phyloP scores from a whole-genome alignment of 2,797 vertebrate genomes.

The Crax fasciolata region DNA sequence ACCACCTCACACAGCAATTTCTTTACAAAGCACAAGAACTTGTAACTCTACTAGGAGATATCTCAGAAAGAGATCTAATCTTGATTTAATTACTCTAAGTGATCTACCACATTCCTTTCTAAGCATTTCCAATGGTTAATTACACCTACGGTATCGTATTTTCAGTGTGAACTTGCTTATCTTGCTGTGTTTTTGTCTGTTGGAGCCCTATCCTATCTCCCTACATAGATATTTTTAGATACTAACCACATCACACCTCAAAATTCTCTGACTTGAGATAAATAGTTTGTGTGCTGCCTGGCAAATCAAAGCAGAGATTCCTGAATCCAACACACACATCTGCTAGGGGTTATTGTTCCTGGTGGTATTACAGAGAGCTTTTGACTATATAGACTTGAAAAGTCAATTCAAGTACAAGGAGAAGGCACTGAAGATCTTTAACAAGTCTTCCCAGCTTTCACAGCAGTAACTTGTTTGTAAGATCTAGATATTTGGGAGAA shows the following conservation, averaged over 20 bases:
- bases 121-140: slow-evolving; percentile 56
- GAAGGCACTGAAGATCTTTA: neutral
- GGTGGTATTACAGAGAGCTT: neutral
- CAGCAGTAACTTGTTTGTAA: neutral
- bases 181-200: slow-evolving; percentile 46
- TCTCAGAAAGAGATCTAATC: slow-evolving; percentile 67
- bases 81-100: slow-evolving; percentile 67
- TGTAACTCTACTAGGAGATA: slow-evolving; percentile 54
- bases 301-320: slow-evolving; percentile 58
- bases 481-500: neutral
- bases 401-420: neutral
- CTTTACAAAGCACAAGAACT: slow-evolving; percentile 67
- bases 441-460: neutral
- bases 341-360: neutral
- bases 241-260: slow-evolving; percentile 55
- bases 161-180: slow-evolving; percentile 28
- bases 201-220: slow-evolving; percentile 39
- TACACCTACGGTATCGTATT: neutral
- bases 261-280: slow-evolving; percentile 48
- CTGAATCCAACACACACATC: neutral
- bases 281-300: neutral
- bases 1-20: slow-evolving; percentile 56
- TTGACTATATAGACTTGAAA: slow-evolving; percentile 4
- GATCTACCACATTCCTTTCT: slow-evolving; percentile 67
- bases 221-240: slow-evolving; percentile 61